Evolutionary conservation across 2,888 invertebrate genomes (phyloP).

Genomic region (Leucophenga maculata): DNA sequence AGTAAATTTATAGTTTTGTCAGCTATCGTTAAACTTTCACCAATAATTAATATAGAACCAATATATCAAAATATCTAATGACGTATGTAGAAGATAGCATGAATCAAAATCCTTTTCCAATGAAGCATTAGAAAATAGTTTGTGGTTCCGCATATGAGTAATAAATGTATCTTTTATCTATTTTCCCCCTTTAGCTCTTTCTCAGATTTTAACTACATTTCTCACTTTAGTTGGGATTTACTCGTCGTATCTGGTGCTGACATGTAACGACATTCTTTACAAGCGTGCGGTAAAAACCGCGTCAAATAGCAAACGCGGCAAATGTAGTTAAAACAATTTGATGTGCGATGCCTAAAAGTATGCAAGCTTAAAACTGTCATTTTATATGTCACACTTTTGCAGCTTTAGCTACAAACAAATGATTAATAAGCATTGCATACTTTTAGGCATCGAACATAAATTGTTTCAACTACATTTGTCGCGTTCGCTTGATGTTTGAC

Average conservation of each 20-base stretch:
- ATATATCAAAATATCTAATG: too few relatives aligned
- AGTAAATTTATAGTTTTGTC: too few relatives aligned
- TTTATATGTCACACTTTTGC: too few relatives aligned
- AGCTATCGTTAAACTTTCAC: too few relatives aligned
- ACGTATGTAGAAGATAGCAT: too few relatives aligned
- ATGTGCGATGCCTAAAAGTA: slow-evolving; percentile 46
- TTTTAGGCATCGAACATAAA: slow-evolving; percentile 42
- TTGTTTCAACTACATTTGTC: neutral
- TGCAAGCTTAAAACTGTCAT: slow-evolving; percentile 39
- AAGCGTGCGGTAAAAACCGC: neutral
- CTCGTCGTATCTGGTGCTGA: neutral
- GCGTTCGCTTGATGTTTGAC: neutral
- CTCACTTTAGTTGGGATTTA: neutral
- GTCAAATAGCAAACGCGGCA: neutral
- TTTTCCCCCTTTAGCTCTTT: too few relatives aligned
- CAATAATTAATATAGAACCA: too few relatives aligned
- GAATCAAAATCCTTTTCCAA: too few relatives aligned
- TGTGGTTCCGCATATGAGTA: too few relatives aligned
- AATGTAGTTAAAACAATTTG: slow-evolving; percentile 1
- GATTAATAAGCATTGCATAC: slow-evolving; percentile 45
- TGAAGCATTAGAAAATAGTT: too few relatives aligned
- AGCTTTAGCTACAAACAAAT: too few relatives aligned
- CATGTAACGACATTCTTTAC: neutral
- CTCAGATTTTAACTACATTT: slow-evolving; percentile 6
- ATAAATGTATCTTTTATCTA: too few relatives aligned